Percentiles rank a stretch among this genome's conserved stretches.
Conservation (phyloP, 2,113 vertebrate species). For the Peromyscus californicus region DNA sequence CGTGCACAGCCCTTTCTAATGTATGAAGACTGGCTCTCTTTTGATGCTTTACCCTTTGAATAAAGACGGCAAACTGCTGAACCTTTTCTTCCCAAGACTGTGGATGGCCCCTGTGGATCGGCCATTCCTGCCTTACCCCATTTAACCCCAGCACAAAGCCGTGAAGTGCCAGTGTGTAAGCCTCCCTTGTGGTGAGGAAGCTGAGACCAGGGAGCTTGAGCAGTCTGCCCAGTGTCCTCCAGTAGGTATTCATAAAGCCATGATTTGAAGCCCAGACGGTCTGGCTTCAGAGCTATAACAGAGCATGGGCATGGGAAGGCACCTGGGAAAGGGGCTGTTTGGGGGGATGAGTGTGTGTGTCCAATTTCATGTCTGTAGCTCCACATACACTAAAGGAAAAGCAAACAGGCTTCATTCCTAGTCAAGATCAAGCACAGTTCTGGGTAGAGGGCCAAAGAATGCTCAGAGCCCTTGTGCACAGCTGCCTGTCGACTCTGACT, state of each 20-base stretch:
- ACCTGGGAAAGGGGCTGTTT: not conserved
- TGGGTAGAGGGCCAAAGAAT: not conserved
- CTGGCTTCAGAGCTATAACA: not conserved
- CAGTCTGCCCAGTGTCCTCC: conserved; percentile 9
- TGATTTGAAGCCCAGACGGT: not conserved
- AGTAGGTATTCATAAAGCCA: not conserved
- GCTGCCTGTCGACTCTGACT: not conserved
- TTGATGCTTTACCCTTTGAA: not conserved
- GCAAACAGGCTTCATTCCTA: not conserved
- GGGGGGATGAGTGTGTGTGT: not conserved
- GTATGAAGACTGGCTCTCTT: not conserved
- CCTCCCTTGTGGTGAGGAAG: not conserved
- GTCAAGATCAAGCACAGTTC: not conserved
- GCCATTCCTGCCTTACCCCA: not conserved
- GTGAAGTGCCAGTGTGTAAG: not conserved
- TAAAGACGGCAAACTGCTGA: conserved; percentile 35
- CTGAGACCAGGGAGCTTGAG: not conserved
- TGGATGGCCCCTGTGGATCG: not conserved
- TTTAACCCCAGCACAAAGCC: not conserved
- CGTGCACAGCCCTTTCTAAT: conserved; percentile 14
- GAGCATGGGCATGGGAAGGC: not conserved
- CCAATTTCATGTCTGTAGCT: not conserved
- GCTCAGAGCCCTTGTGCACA: not conserved
- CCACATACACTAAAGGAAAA: not conserved
- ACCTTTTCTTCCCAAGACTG: not conserved